Conservation (phyloP, 2,888 invertebrate species). For the Dicyrtoma fusca region DNA sequence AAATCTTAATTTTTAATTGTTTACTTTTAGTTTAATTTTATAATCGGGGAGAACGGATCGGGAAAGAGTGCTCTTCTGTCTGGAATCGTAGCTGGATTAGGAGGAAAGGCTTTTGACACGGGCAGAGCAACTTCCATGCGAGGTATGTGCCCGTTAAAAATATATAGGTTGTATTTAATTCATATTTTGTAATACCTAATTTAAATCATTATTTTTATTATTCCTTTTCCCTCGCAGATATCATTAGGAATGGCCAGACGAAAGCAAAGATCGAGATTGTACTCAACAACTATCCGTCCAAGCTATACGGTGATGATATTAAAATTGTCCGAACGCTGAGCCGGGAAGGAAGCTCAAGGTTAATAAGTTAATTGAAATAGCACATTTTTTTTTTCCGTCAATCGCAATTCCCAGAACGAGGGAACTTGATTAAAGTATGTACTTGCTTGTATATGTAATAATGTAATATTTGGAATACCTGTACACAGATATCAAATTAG, state of each 20-base stretch:
- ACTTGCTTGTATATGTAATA: no score
- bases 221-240: slow-evolving; percentile 11
- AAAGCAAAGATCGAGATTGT: slow-evolving; percentile 43
- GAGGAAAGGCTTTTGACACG: slow-evolving; percentile 33
- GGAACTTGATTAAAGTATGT: no score
- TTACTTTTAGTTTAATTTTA: slow-evolving; percentile 37
- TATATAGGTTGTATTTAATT: no score
- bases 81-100: slow-evolving; percentile 31
- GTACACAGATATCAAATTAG: slow-evolving; percentile 44
- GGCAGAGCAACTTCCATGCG: slow-evolving; percentile 21
- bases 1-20: no score
- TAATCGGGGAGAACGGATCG: slow-evolving; percentile 38
- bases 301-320: slow-evolving; percentile 48
- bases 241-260: slow-evolving; percentile 47
- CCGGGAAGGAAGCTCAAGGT: no score
- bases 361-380: no score
- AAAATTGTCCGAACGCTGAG: slow-evolving; percentile 46
- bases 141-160: slow-evolving; percentile 15
- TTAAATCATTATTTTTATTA: no score
- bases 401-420: no score
- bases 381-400: no score
- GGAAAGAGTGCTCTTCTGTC: slow-evolving; percentile 39
- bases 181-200: no score
- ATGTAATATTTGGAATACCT: no score
- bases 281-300: slow-evolving; percentile 37